These are phyloP conservation scores for Murina feae DNA, from an alignment of 2,113 vertebrate species.

Conservation along the genomic window DNA sequence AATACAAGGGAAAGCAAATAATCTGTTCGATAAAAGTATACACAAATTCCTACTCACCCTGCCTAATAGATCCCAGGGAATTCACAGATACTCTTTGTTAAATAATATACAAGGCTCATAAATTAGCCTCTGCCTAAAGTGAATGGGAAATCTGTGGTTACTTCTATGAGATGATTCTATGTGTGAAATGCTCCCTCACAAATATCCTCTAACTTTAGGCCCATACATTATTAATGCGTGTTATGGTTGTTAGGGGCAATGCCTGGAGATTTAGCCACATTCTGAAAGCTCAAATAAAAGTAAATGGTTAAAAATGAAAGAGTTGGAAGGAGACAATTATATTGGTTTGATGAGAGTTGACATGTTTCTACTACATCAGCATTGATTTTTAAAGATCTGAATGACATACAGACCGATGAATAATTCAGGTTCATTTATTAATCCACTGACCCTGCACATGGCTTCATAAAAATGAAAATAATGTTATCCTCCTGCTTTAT, in stretches of 20 bases:
- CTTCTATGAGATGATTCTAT: constrained; percentile 47
- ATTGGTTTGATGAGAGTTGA: constrained; percentile 60
- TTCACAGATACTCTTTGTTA: not conserved
- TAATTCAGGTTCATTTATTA: constrained; percentile 82
- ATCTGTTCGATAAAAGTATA: constrained; percentile 33
- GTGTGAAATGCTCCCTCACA: not conserved
- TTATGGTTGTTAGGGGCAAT: constrained; percentile 62
- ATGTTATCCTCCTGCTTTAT: constrained; percentile 61
- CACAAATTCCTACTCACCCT: not conserved
- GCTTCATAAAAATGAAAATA: constrained; percentile 77
- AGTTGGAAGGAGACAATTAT: constrained; percentile 52
- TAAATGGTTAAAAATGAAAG: constrained; percentile 66
- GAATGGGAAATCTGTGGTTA: constrained; percentile 6
- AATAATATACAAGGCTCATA: constrained; percentile 37
- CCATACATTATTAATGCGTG: constrained; percentile 74
- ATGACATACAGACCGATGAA: constrained; percentile 66
- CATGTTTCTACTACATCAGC: constrained; percentile 54
- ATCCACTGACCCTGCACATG: constrained; percentile 71
- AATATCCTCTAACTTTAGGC: constrained; percentile 5
- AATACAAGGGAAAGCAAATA: not conserved
- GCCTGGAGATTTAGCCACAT: constrained; percentile 68
- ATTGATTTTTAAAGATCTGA: constrained; percentile 76
- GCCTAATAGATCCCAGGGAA: not conserved
- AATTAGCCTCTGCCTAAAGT: not conserved
- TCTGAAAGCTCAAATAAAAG: constrained; percentile 69